Percentiles rank a stretch among this genome's conserved stretches.
phyloP scores from a whole-genome alignment of 2,797 vertebrate species.

The Thripadectes ignobilis region DNA sequence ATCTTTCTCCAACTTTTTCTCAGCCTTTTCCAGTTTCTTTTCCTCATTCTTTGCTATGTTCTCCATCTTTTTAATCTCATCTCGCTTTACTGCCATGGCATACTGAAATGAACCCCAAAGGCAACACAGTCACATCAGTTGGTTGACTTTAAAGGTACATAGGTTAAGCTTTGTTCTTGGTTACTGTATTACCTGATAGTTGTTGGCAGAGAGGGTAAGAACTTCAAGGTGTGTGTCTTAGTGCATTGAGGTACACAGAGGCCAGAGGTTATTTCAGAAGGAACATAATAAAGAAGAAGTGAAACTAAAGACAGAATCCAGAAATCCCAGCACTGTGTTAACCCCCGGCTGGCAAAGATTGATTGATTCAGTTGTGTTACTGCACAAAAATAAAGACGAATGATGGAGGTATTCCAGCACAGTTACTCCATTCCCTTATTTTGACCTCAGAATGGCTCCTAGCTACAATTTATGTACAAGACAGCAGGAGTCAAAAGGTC shows the following conservation, averaged over 20 bases:
- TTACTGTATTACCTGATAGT: not conserved
- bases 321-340: not conserved
- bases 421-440: not conserved
- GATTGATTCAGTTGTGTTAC: not conserved
- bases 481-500: not conserved
- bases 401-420: not conserved
- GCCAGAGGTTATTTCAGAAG: not conserved
- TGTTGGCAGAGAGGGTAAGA: not conserved
- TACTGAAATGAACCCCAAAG: slow-evolving; percentile 73
- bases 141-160: not conserved
- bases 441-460: not conserved
- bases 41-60: slow-evolving; percentile 75
- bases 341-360: not conserved
- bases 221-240: not conserved
- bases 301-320: not conserved
- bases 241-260: not conserved
- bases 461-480: not conserved
- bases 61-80: slow-evolving; percentile 84
- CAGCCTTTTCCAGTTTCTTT: slow-evolving; percentile 77
- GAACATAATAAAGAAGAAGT: not conserved
- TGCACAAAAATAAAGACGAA: not conserved
- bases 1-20: slow-evolving; percentile 81
- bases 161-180: not conserved
- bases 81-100: slow-evolving; percentile 79
- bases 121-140: not conserved